A percentile compares a stretch with the other conserved stretches of the same genome.
Evolutionary conservation across 2,797 vertebrate genomes (phyloP).

Genomic region (Yasuhikotakia modesta): DNA sequence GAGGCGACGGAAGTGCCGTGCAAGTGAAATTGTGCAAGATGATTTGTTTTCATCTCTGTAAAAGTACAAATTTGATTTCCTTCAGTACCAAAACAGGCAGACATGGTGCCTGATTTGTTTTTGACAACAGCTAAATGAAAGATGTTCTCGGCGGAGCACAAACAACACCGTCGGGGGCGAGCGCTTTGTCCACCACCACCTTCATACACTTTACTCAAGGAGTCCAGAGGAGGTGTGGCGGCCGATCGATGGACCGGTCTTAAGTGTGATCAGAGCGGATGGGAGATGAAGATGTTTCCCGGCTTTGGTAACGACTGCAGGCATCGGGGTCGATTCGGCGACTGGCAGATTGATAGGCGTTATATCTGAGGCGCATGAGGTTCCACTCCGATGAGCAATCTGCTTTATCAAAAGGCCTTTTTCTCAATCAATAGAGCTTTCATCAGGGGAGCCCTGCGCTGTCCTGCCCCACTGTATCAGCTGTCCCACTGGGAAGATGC

Average conservation of each 20-base stretch:
- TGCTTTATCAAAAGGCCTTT: conserved; percentile 79
- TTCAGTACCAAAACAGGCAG: conserved; percentile 51
- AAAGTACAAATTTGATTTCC: conserved; percentile 61
- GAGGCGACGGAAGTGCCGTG: conserved; percentile 42
- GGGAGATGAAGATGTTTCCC: conserved; percentile 46
- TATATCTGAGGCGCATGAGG: conserved; percentile 76
- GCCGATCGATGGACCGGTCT: conserved; percentile 71
- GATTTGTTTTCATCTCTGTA: conserved; percentile 59
- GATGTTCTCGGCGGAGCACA: conserved; percentile 47
- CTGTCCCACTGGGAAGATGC: conserved; percentile 38
- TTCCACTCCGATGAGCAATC: conserved; percentile 80
- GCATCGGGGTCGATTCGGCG: conserved; percentile 70
- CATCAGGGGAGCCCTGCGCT: conserved; percentile 61
- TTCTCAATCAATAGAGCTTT: conserved; percentile 78
- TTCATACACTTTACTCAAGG: conserved; percentile 58
- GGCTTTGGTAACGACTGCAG: conserved; percentile 42
- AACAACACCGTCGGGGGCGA: conserved; percentile 37
- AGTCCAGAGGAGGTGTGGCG: conserved; percentile 60
- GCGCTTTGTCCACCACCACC: conserved; percentile 58
- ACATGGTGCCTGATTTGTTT: conserved; percentile 49
- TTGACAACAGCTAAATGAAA: conserved; percentile 55
- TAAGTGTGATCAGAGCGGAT: conserved; percentile 70
- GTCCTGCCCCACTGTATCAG: conserved; percentile 47
- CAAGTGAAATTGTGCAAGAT: conserved; percentile 53
- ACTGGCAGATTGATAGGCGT: conserved; percentile 72